phyloP scores from a whole-genome alignment of 2,113 vertebrate genomes.

The Neofelis nebulosa region DNA sequence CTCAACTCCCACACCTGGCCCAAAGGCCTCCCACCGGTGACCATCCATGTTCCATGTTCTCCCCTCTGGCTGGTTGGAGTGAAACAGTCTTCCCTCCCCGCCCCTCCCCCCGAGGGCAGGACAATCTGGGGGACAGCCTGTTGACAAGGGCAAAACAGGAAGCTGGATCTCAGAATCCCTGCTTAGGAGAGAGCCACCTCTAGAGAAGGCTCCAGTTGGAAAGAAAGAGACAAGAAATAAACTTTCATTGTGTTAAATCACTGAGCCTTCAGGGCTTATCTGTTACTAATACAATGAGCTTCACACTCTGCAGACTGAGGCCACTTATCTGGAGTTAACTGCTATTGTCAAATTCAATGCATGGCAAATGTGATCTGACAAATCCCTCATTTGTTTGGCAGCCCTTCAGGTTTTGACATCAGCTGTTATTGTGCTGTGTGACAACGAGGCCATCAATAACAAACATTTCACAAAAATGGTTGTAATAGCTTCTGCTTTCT shows the following conservation, averaged over 20 bases:
- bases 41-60: not conserved
- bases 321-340: slow-evolving; percentile 59
- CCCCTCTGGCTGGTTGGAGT: not conserved
- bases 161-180: not conserved
- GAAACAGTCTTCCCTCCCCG: not conserved
- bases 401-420: slow-evolving; percentile 67
- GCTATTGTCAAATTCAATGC: slow-evolving; percentile 57
- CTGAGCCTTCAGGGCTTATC: slow-evolving; percentile 61
- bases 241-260: slow-evolving; percentile 59
- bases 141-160: not conserved
- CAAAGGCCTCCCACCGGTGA: not conserved
- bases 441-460: slow-evolving; percentile 55
- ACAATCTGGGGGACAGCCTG: not conserved
- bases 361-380: slow-evolving; percentile 67
- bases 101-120: too few species aligned
- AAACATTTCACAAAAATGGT: slow-evolving; percentile 59
- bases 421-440: slow-evolving; percentile 42
- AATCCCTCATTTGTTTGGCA: slow-evolving; percentile 68
- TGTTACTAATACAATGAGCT: slow-evolving; percentile 53
- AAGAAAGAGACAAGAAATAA: slow-evolving; percentile 41
- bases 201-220: not conserved
- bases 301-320: not conserved
- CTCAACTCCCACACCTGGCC: not conserved
- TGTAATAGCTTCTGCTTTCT: slow-evolving; percentile 48
- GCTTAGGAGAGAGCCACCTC: not conserved